Percentiles rank a stretch among this genome's conserved stretches.
These are phyloP conservation scores for Palythoa grandiflora DNA, from an alignment of 92 coral and sea anemone genomes.

Conservation along the genomic window DNA sequence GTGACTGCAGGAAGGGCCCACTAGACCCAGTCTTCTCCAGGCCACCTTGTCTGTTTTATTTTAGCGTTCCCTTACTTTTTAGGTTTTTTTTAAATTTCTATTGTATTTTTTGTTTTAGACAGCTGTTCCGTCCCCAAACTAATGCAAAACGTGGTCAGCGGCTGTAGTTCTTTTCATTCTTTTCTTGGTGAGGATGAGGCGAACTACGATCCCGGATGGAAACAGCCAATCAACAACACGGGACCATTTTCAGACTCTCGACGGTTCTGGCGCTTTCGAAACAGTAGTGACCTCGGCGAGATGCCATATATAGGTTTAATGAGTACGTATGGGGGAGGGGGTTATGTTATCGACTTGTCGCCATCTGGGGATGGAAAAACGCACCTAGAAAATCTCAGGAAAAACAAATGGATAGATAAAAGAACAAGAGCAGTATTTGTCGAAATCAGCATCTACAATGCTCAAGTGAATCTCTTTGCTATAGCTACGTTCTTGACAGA, in stretches of 20 bases:
- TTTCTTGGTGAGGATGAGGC: conserved; percentile 78
- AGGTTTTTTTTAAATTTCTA: not conserved
- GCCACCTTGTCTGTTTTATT: not conserved
- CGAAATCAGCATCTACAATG: conserved; percentile 88
- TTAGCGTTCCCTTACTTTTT: too few relatives aligned
- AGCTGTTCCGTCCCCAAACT: conserved; percentile 74
- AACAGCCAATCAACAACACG: conserved; percentile 29
- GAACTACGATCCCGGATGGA: conserved; percentile 80
- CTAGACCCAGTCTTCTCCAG: too few relatives aligned
- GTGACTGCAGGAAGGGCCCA: too few relatives aligned
- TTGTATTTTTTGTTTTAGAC: conserved; percentile 44
- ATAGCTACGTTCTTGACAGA: conserved; percentile 86
- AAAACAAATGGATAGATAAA: conserved; percentile 81
- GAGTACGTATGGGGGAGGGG: conserved; percentile 91
- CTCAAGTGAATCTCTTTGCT: conserved; percentile 91
- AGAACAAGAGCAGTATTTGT: conserved; percentile 93
- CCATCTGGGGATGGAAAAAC: conserved; percentile 47
- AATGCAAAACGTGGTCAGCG: conserved; percentile 52
- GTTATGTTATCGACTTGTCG: conserved; percentile 72
- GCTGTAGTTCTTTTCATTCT: conserved; percentile 82
- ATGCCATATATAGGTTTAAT: conserved; percentile 77
- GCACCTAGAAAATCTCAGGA: conserved; percentile 53
- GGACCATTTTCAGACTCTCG: conserved; percentile 48
- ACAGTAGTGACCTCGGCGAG: conserved; percentile 73
- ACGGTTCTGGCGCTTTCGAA: conserved; percentile 78